These are phyloP conservation scores for Deilephila elpenor DNA, from an alignment of 2,888 invertebrate species.

Conservation along the genomic window DNA sequence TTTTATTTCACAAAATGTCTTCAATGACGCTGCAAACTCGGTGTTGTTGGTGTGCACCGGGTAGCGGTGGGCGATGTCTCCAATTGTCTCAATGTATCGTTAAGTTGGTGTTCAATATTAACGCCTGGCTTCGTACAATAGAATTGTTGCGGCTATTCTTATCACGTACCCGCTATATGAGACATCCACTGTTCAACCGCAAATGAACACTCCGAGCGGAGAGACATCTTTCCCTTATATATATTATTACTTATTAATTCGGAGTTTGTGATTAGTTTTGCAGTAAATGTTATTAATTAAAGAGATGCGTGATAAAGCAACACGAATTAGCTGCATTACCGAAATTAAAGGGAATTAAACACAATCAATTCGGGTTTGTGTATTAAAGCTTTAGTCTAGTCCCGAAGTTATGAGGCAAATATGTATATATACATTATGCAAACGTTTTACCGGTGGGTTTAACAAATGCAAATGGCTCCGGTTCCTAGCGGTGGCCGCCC, in stretches of 20 bases:
- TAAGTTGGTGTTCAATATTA: conserved; percentile 1
- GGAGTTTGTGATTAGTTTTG: neutral
- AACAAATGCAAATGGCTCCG: conserved; percentile 57
- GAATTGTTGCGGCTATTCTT: conserved; percentile 51
- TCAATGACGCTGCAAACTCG: neutral
- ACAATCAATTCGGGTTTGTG: conserved; percentile 8
- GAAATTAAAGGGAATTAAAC: neutral
- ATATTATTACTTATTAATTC: neutral
- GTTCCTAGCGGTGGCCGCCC: conserved; percentile 42
- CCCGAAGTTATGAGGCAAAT: conserved; percentile 43
- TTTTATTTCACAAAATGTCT: neutral
- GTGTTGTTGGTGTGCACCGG: neutral
- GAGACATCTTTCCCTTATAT: neutral
- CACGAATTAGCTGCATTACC: neutral
- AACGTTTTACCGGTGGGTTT: conserved; percentile 49
- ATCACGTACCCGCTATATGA: conserved; percentile 72
- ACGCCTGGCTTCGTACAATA: conserved; percentile 12
- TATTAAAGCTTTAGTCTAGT: conserved; percentile 2
- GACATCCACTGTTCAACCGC: conserved; percentile 63
- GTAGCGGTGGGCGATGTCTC: neutral
- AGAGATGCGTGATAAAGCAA: neutral
- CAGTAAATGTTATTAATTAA: neutral
- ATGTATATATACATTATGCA: conserved; percentile 40
- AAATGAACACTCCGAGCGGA: conserved; percentile 59
- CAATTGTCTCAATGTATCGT: neutral